Evolutionary conservation across 2,113 vertebrate genomes (phyloP).

Genomic region (Colius striatus): DNA sequence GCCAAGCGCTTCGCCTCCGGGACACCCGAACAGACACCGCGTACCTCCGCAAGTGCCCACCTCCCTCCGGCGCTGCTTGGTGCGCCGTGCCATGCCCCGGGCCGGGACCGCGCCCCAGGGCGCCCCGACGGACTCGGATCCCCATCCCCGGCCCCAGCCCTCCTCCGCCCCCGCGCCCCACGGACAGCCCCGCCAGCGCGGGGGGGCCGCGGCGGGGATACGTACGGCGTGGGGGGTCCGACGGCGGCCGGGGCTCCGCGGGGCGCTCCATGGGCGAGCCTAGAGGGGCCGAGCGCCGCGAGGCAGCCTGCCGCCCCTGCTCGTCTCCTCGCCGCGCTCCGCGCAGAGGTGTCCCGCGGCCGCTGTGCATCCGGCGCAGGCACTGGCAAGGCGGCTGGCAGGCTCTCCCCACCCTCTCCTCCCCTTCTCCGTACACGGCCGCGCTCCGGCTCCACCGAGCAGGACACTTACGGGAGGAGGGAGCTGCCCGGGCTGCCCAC

Average conservation of each 20-base stretch:
- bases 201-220: neutral
- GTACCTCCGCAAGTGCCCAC: neutral
- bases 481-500: conserved; percentile 34
- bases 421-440: conserved; percentile 58
- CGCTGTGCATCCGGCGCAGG: conserved; percentile 45
- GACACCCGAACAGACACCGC: neutral
- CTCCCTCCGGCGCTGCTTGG: neutral
- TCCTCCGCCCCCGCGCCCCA: neutral
- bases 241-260: conserved; percentile 34
- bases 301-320: conserved; percentile 8
- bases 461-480: conserved; percentile 57
- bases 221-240: conserved; percentile 59
- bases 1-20: neutral
- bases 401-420: conserved; percentile 28
- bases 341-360: conserved; percentile 38
- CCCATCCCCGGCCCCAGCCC: neutral
- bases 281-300: conserved; percentile 29
- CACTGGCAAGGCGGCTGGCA: neutral
- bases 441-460: conserved; percentile 31
- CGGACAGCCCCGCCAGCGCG: neutral
- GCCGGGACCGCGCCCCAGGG: neutral
- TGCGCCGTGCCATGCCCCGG: neutral
- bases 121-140: neutral
- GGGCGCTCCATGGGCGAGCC: conserved; percentile 50
- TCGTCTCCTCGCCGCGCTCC: conserved; percentile 43